Percentiles rank a stretch among this genome's conserved stretches.
These are phyloP conservation scores for Brachylomia viminalis DNA, from an alignment of 2,888 invertebrate species.

Conservation along the genomic window DNA sequence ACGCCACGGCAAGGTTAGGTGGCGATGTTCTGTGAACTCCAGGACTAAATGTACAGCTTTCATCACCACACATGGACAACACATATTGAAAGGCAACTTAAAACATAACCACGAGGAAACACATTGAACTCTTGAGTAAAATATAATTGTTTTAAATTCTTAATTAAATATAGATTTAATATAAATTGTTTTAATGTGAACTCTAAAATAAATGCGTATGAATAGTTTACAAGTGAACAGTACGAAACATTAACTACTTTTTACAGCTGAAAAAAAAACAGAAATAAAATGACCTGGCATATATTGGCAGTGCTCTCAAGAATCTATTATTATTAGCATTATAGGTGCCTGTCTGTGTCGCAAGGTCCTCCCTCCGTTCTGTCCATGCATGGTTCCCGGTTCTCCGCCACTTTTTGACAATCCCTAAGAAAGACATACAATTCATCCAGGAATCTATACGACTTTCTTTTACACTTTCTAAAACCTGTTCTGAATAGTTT, in stretches of 20 bases:
- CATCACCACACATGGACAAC: constrained; percentile 17
- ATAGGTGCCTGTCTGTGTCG: background rate
- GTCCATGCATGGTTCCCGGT: background rate
- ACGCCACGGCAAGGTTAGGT: constrained; percentile 31
- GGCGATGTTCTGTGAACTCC: constrained; percentile 50
- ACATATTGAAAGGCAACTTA: constrained; percentile 19
- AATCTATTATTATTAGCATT: background rate
- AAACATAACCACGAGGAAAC: constrained; percentile 40
- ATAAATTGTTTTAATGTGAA: background rate
- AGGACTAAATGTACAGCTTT: constrained; percentile 48
- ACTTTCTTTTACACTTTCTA: background rate
- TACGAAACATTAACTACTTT: background rate
- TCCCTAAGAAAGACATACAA: background rate
- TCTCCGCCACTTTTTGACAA: background rate
- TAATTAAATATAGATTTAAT: too few relatives aligned
- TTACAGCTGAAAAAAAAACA: background rate
- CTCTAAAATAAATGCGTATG: background rate
- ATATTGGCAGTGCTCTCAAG: background rate
- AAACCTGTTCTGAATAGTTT: constrained; percentile 50
- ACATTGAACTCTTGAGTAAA: background rate
- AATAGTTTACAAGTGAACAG: background rate
- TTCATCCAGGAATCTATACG: background rate
- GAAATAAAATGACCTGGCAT: background rate
- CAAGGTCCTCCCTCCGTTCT: too few relatives aligned
- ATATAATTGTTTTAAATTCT: background rate